Base-by-base conservation (phyloP, 1,140 invertebrate species). In the Thalassaphorura encarpata region DNA sequence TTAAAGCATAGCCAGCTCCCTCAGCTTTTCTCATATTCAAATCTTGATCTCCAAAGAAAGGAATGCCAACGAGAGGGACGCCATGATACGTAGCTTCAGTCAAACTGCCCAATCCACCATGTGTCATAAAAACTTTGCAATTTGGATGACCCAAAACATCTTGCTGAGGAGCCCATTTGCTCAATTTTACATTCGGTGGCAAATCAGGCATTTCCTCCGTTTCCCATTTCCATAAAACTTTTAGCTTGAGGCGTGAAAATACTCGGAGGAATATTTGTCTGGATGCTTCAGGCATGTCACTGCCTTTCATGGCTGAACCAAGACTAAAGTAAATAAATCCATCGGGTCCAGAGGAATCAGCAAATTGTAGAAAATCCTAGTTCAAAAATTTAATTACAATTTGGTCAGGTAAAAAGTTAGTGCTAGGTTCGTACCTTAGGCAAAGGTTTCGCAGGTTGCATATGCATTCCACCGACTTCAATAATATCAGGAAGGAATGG, bases 141-240 rank as follows among this genome's bases (percentile, higher is more conserved):
- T 58, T 43, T 8, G 56, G 43, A 29, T 58, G 56, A 26, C 33
- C 56, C 19, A 58, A 40, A 39, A 58, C 41, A 36, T 59, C 82
- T 52, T 77, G 78, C 64, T 87, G 83, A 0, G 83, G 83, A 2
- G 84, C 67, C 83, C 84, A 86, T 39, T 77, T 77, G 27, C 70
- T 72, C 1, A 81, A 66, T 48, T 78, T 72, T 0, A 87, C 71
- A 71, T 86, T 86, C 0, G 69, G 58, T 0, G 80, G 73, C 2
- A 56, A 19, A 39, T 58, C 49, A n/a, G 42, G 26, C 47, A 54
- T 52, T 33, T 28, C 40, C 15, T 42, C 50, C 15, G 43, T 29
- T 66, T 84, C 82, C 80, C 80, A 86, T 73, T 84, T 84, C 82
- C 82, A 84, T 46, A 85, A 72, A 26, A 84, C 78, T 56, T 74